A percentile compares a stretch with the other conserved stretches of the same genome.
These are phyloP conservation scores for Callosobruchus maculatus DNA, from an alignment of 2,888 invertebrate genomes.

Conservation along the genomic window DNA sequence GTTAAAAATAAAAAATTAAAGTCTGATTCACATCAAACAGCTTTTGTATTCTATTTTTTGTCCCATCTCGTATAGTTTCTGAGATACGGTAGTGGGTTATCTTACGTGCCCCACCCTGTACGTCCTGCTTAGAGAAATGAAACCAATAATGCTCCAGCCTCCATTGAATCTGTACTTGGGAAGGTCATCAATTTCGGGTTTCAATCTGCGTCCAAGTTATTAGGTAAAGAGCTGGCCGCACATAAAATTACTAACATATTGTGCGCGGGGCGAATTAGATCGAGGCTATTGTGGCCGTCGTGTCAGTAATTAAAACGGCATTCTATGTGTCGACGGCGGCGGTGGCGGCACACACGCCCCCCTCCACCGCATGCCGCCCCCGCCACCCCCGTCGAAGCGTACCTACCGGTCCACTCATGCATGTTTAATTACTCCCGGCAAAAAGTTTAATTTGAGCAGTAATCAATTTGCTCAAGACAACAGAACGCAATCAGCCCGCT, in stretches of 20 bases:
- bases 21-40: too few species aligned
- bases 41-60: too few species aligned
- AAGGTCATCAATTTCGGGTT: background rate
- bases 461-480: constrained; percentile 50
- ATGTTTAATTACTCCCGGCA: constrained; percentile 45
- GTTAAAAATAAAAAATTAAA: too few species aligned
- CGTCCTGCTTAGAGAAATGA: background rate
- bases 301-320: constrained; percentile 41
- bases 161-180: background rate
- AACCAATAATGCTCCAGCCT: background rate
- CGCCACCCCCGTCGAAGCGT: constrained; percentile 5
- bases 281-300: constrained; percentile 19
- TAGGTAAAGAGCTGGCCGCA: constrained; percentile 1
- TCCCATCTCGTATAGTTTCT: too few species aligned
- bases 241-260: constrained; percentile 25
- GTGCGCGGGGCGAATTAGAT: constrained; percentile 16
- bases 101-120: background rate
- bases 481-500: constrained; percentile 42
- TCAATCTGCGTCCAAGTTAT: background rate
- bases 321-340: background rate
- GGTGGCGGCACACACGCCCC: constrained; percentile 4
- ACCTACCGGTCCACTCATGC: constrained; percentile 33
- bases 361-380: constrained; percentile 4
- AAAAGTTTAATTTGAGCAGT: constrained; percentile 48
- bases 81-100: too few species aligned